Base-by-base conservation (phyloP, 2,113 vertebrate species). In the Motacilla tschutschensis region DNA sequence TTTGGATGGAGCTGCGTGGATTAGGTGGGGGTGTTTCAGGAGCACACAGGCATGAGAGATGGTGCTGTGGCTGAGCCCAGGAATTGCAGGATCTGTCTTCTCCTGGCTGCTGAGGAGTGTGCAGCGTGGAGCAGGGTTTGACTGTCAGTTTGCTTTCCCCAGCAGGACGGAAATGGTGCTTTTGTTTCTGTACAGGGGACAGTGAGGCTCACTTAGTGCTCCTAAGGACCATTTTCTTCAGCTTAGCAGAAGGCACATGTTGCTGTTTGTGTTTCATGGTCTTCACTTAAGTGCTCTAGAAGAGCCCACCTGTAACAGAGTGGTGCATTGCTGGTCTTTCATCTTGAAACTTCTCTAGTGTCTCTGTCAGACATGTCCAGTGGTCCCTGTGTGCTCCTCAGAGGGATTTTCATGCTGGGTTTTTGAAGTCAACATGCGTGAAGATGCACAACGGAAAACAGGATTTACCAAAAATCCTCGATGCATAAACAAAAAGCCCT, bases 381-480 rank as follows among this genome's bases (percentile, higher is more conserved):
- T 48, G 67, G 9, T 74, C 40, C 14, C 64, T 43, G 33, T 24
- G 46, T 48, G 2, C 41, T 51, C 55, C 79, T 90, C 3, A 2
- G 48, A 46, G 79, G 25, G 79, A 35, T 82, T 63, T 79, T 57
- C 46, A 1, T 54, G 66, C 82, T 90, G 79, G 33, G 31, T 75
- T 93, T 91, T 88, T 77, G 17, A 54, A 93, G 65, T 71, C 76
- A 64, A 3, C 46, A 14, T 62, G 72, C 0, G 1, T 78, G 90
- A 55, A 73, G 85, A 62, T 93, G 66, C 57, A 20, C 46, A 67
- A 31, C 43, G 4, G 70, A 84, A 83, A 89, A 82, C 35, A 65
- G 73, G 76, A 65, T 86, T 92, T 93, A 64, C 63, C 65, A 57
- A 72, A 95, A 87, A 84, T 63, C 80, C 85, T 74, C 17, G 24